These are phyloP conservation scores for Melangyna quadrimaculata DNA, from an alignment of 2,888 invertebrate species.

Conservation along the genomic window DNA sequence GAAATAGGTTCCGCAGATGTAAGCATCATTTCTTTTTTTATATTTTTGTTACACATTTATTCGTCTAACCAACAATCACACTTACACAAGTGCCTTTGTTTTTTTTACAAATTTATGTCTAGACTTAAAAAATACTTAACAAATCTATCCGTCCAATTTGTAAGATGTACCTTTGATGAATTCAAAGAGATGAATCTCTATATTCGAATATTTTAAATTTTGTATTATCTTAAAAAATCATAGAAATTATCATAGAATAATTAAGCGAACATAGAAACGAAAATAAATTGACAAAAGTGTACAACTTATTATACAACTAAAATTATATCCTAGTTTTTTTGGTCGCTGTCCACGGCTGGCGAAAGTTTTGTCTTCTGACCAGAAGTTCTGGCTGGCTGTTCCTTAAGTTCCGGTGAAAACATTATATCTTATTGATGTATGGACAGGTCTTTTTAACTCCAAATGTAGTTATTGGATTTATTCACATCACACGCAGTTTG, in stretches of 20 bases:
- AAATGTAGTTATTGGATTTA: no score
- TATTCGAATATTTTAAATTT: constrained; percentile 33
- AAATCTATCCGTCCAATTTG: constrained; percentile 42
- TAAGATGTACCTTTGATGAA: constrained; percentile 40
- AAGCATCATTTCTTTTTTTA: constrained; percentile 28
- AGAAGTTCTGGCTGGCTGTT: no score
- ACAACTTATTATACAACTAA: background rate
- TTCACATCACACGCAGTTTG: no score
- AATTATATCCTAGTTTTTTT: background rate
- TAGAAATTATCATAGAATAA: constrained; percentile 3
- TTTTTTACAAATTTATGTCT: constrained; percentile 11
- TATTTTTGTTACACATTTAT: constrained; percentile 19
- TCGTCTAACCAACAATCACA: constrained; percentile 15
- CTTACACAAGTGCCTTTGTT: constrained; percentile 43
- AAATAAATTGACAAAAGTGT: constrained; percentile 45
- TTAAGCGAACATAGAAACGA: constrained; percentile 20
- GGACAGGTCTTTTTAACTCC: no score
- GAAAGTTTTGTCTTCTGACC: no score
- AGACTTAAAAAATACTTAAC: constrained; percentile 10
- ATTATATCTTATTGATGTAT: no score
- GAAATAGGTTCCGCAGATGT: constrained; percentile 18
- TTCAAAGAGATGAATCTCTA: constrained; percentile 40
- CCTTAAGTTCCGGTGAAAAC: no score
- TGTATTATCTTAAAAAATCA: background rate
- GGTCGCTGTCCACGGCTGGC: background rate